Conservation (phyloP, 92 coral and sea anemone species). For the Paramuricea clavata region DNA sequence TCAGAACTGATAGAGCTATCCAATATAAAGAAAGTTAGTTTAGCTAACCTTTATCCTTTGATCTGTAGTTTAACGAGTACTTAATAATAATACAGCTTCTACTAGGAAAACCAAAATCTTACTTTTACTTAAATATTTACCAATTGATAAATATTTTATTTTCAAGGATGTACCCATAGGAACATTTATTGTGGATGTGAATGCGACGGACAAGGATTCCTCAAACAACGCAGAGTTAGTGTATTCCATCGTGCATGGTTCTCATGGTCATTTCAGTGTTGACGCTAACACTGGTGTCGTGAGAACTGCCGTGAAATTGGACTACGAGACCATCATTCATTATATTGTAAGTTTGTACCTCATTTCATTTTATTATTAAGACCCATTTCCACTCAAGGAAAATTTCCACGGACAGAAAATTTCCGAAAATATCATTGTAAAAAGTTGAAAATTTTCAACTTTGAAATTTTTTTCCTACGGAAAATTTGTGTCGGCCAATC, state of each 20-base stretch:
- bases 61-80: too few species aligned
- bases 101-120: neutral
- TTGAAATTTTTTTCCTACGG: too few species aligned
- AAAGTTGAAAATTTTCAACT: too few species aligned
- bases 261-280: slow-evolving; percentile 69
- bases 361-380: too few species aligned
- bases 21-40: too few species aligned
- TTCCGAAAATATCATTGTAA: too few species aligned
- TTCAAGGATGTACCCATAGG: slow-evolving; percentile 71
- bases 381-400: too few species aligned
- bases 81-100: too few species aligned
- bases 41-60: too few species aligned
- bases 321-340: slow-evolving; percentile 75
- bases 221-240: slow-evolving; percentile 72
- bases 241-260: slow-evolving; percentile 91
- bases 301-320: slow-evolving; percentile 72
- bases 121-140: neutral
- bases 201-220: slow-evolving; percentile 91
- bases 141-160: neutral
- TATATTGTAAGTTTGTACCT: slow-evolving; percentile 65
- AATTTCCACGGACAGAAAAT: too few species aligned
- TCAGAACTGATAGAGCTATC: too few species aligned
- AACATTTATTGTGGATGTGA: slow-evolving; percentile 80
- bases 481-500: too few species aligned
- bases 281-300: slow-evolving; percentile 79